These are phyloP conservation scores for Girardia tigrina DNA, from an alignment of 2,888 invertebrate species.

Conservation along the genomic window DNA sequence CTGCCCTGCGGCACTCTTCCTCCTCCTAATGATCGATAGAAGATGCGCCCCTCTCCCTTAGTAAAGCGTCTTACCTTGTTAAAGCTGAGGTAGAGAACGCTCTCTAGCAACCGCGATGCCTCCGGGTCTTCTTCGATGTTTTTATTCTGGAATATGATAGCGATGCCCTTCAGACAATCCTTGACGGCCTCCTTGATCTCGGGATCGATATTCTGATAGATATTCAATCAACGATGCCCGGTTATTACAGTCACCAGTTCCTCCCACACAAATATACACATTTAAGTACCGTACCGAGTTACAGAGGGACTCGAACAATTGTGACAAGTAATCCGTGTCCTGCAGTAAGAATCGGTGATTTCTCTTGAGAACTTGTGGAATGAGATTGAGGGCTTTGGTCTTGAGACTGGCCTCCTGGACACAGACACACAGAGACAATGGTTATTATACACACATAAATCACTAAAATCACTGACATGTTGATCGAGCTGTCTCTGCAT, in stretches of 20 bases:
- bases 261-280: too few relatives aligned
- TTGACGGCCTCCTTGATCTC: not conserved
- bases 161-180: not conserved
- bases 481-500: not conserved
- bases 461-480: not conserved
- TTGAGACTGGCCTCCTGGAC: not conserved
- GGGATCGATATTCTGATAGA: not conserved
- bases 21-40: not conserved
- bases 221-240: too few relatives aligned
- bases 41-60: not conserved
- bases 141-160: not conserved
- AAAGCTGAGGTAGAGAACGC: not conserved
- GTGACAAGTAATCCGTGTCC: not conserved
- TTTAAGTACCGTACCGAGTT: not conserved
- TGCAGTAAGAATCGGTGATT: not conserved
- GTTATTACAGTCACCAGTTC: too few relatives aligned
- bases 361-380: not conserved
- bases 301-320: not conserved
- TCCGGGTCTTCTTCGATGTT: not conserved
- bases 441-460: not conserved
- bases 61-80: not conserved
- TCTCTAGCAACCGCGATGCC: not conserved
- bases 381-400: not conserved
- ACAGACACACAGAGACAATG: too few relatives aligned
- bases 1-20: not conserved